Evolutionary conservation across 2,113 vertebrate genomes (phyloP), one percentile per base, ranked within the genome.

Genomic region (Gopherus evgoodei): DNA sequence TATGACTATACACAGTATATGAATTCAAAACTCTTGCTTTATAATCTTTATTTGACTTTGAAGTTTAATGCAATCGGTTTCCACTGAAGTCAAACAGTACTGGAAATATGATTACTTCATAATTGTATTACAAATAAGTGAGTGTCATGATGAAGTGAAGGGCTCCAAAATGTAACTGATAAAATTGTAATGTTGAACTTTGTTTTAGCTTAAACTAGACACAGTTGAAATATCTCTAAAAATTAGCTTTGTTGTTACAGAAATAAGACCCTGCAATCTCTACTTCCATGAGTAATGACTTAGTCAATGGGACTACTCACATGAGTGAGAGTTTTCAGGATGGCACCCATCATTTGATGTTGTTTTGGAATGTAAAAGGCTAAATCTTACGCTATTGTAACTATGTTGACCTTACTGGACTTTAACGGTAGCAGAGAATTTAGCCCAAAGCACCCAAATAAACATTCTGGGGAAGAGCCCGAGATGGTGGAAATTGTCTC

Each of bases 131-230:
- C 89, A 94, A 97, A 93, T 82, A 80, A 49, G 81, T 90, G 93
- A 96, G 90, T 93, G 90, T 94, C 86, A 14, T 85, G 93, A 97
- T 91, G 96, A 97, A 98, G 92, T 92, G 96, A 97, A 95, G 90
- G 94, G 92, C 95, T 98, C 96, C 93, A 96, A 97, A 98, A 96
- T 91, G 96, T 94, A 96, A 91, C 97, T 90, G 96, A 97, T 96
- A 92, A 98, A 98, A 98, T 80, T 97, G 96, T 83, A 97, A 82
- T 95, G 97, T 93, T 97, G 97, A 96, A 97, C 96, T 95, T 96
- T 88, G 65, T 94, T 96, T 97, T 95, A 81, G 80, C 95, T 92
- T 94, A 94, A 97, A 95, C 86, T 86, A 87, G 69, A 93, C 84
- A 89, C 94, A 83, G 84, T 94, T 96, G 91, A 96, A 97, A 96